Percentiles rank a stretch among this genome's conserved stretches.
Evolutionary conservation across 2,113 vertebrate species (phyloP).

Genomic region (Brachyistius frenatus): DNA sequence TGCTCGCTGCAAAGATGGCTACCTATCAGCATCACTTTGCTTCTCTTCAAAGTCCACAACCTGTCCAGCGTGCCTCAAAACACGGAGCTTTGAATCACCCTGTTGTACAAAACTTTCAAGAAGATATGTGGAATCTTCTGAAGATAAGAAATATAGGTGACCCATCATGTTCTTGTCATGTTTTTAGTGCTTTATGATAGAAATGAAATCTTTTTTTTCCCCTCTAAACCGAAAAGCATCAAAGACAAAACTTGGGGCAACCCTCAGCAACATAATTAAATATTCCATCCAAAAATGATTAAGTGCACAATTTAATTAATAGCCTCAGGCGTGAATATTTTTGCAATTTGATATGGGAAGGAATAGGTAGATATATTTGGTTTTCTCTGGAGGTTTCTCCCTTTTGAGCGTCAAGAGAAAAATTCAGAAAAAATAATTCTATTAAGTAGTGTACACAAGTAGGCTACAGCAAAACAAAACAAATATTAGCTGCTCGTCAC

Average conservation of each 20-base stretch:
- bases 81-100: constrained; percentile 4
- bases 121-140: neutral
- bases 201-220: neutral
- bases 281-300: constrained; percentile 74
- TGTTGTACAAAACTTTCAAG: neutral
- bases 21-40: constrained; percentile 40
- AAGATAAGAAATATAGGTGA: constrained; percentile 20
- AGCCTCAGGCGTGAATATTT: constrained; percentile 66
- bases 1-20: constrained; percentile 58
- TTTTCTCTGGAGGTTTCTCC: constrained; percentile 60
- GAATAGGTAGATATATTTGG: constrained; percentile 67
- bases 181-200: constrained; percentile 8
- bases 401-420: constrained; percentile 46
- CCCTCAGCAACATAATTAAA: constrained; percentile 63
- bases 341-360: constrained; percentile 52
- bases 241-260: constrained; percentile 49
- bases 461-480: constrained; percentile 26
- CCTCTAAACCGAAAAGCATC: constrained; percentile 45
- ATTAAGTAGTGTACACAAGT: constrained; percentile 40
- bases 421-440: constrained; percentile 30
- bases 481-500: neutral
- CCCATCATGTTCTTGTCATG: constrained; percentile 22
- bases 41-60: constrained; percentile 33
- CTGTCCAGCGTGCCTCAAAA: constrained; percentile 36
- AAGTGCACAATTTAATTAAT: constrained; percentile 72